These are phyloP conservation scores for Ammodytes marinus DNA, from an alignment of 2,113 vertebrate species.

Conservation along the genomic window DNA sequence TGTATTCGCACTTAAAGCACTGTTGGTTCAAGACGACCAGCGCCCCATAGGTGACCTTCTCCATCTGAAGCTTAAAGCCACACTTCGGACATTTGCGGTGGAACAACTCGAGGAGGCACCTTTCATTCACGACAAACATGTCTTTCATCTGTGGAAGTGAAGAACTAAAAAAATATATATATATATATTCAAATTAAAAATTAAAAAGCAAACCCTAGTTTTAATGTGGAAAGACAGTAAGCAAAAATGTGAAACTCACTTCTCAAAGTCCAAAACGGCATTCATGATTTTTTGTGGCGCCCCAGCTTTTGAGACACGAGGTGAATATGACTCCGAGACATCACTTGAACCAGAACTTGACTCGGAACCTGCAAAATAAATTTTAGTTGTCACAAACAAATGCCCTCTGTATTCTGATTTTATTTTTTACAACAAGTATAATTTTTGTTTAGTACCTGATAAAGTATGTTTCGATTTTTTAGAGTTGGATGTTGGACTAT, in stretches of 20 bases:
- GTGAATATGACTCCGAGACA: background rate
- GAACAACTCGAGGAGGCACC: constrained; percentile 50
- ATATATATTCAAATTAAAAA: background rate
- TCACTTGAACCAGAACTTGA: background rate
- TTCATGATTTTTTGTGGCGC: background rate
- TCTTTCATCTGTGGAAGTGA: background rate
- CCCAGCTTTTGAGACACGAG: constrained; percentile 2
- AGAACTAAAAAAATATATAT: constrained; percentile 25
- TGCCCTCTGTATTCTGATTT: background rate
- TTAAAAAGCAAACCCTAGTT: background rate
- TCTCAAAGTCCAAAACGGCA: constrained; percentile 7
- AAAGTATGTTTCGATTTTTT: background rate
- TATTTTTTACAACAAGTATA: too few relatives aligned
- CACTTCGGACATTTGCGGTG: constrained; percentile 46
- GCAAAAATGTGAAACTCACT: constrained; percentile 22
- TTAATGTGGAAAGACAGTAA: background rate
- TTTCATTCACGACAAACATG: constrained; percentile 55
- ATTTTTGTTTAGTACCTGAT: constrained; percentile 23
- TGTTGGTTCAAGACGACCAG: constrained; percentile 40
- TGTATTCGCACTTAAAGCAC: constrained; percentile 46
- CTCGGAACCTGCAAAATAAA: background rate
- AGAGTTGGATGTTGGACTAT: background rate
- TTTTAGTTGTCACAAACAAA: background rate
- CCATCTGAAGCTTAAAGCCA: constrained; percentile 15
- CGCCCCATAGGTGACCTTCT: constrained; percentile 33